Conservation (phyloP, 1,140 invertebrate species). For the Brachionus calyciflorus region DNA sequence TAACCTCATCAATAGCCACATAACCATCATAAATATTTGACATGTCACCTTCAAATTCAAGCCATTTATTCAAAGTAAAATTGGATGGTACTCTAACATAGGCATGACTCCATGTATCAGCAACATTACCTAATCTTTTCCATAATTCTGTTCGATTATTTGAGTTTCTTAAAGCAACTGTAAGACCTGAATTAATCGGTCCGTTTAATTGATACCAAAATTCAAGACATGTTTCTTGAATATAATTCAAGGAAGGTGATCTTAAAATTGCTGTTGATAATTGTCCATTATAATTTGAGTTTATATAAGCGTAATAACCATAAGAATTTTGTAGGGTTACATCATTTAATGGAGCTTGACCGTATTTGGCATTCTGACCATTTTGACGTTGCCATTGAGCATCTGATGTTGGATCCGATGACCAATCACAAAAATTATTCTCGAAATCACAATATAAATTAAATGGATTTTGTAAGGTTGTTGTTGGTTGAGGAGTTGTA, state of each 20-base stretch:
- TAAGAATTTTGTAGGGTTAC: constrained; percentile 19
- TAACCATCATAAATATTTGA: constrained; percentile 16
- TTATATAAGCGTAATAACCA: constrained; percentile 35
- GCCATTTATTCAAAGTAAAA: not conserved
- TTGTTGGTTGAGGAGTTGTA: constrained; percentile 18
- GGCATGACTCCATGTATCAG: constrained; percentile 37
- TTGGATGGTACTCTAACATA: constrained; percentile 14
- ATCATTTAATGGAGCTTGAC: constrained; percentile 39
- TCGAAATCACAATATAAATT: constrained; percentile 37
- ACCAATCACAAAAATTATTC: constrained; percentile 35
- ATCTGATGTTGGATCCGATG: not conserved
- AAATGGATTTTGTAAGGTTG: not conserved
- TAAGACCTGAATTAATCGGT: constrained; percentile 3
- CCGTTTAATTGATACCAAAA: constrained; percentile 43
- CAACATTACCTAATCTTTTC: constrained; percentile 24
- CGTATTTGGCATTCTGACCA: constrained; percentile 26
- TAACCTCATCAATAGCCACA: constrained; percentile 46
- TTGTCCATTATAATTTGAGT: not conserved
- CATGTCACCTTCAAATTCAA: constrained; percentile 44
- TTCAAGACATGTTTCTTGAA: constrained; percentile 22
- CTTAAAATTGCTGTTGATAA: constrained; percentile 3
- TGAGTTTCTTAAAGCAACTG: not conserved
- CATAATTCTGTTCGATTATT: not conserved
- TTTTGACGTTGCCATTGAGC: constrained; percentile 6
- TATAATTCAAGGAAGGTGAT: not conserved